phyloP scores from a whole-genome alignment of 1,140 invertebrate genomes.

The Holotrichia oblita region DNA sequence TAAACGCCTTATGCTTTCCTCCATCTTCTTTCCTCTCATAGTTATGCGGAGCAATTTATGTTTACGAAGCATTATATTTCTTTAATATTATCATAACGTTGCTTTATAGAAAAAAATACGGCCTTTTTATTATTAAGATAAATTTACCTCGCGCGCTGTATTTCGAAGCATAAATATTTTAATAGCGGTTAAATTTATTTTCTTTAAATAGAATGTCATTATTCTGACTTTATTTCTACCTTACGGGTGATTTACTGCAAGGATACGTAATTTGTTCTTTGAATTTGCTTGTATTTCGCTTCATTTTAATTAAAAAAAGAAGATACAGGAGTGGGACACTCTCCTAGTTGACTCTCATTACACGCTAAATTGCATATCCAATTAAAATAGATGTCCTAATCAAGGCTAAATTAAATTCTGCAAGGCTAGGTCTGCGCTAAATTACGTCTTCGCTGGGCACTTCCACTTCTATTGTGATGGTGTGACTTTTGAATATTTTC shows the following conservation, averaged over 20 bases:
- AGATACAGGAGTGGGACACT: background rate
- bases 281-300: background rate
- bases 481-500: too few species aligned
- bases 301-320: background rate
- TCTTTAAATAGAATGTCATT: background rate
- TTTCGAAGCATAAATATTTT: background rate
- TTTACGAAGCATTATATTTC: background rate
- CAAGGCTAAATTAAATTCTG: background rate
- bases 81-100: background rate
- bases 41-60: background rate
- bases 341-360: background rate
- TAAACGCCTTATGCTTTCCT: background rate
- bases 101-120: background rate
- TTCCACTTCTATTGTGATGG: too few species aligned
- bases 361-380: background rate
- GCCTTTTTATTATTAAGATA: slow-evolving; percentile 12
- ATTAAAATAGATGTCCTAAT: slow-evolving; percentile 1
- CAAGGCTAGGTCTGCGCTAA: too few species aligned
- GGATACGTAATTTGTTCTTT: background rate
- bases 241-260: background rate
- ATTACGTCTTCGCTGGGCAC: too few species aligned
- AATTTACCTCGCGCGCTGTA: background rate
- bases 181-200: background rate
- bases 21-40: background rate
- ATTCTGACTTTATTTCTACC: background rate